Base-by-base conservation (phyloP, 2,797 vertebrate species). In the Tauraco hartlaubi region DNA sequence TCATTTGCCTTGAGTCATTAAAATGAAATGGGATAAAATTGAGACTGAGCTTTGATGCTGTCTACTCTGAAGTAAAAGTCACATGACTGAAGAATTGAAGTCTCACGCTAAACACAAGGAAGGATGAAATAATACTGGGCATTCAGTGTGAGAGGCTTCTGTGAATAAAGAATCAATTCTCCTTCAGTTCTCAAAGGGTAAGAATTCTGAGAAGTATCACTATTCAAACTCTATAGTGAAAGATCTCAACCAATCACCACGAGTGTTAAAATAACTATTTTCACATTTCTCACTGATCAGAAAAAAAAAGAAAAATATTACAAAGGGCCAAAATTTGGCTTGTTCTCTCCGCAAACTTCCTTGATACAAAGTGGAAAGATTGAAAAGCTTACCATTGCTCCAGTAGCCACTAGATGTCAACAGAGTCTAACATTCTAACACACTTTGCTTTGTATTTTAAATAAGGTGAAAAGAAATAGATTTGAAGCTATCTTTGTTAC, bases 351-450 rank as follows among this genome's bases (percentile, higher is more conserved):
- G 0, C 5, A 59, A 25, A 20, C 6, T 46, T 67, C 9, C 22
- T n/a, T 10, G 10, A 22, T 5, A 23, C 1, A 48, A 4, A 2
- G 5, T 9, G 39, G 11, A 18, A 67, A 92, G 52, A 33, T 43
- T 55, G 51, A 78, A 56, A 6, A 18, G 18, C 10, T 68, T 88
- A 79, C 48, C 66, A 31, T 63, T 75, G 54, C 28, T 61, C 13
- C 13, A 25, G 5, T 2, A 64, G 11, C 90, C 97, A 90, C 93
- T 84, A 97, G 97, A 95, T 97, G 97, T 61, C 97, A 92, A 82
- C 73, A 64, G 51, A 96, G 69, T 26, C 92, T 71, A 92, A 79
- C 28, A 89, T 22, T 43, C 33, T 11, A 67, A 43, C 21, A 26
- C 12, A 37, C 12, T 5, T 20, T 3, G 11, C 13, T 22, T 75